Evolutionary conservation across 2,888 invertebrate species (phyloP).

Genomic region (Eupithecia centaureata): DNA sequence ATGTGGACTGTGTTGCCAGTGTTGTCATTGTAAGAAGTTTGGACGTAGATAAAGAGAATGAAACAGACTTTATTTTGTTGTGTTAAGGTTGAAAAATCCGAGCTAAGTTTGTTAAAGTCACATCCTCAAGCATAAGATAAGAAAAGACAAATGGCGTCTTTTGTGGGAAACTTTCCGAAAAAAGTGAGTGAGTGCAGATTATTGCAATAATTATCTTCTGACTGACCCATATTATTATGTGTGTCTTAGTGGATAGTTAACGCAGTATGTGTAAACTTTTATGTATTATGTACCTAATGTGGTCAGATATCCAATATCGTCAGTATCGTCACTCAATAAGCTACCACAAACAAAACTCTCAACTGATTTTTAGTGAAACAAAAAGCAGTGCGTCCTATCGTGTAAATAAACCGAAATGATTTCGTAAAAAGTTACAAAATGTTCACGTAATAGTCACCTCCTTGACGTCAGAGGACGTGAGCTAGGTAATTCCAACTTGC

Average conservation of each 20-base stretch:
- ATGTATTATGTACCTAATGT: no score
- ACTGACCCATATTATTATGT: neutral
- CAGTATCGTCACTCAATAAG: no score
- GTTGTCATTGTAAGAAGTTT: neutral
- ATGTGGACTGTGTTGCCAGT: neutral
- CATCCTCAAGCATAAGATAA: slow-evolving; percentile 64
- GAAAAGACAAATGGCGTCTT: slow-evolving; percentile 66
- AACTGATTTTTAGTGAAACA: no score
- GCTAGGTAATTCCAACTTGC: neutral
- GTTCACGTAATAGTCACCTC: neutral
- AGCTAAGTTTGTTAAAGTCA: slow-evolving; percentile 50
- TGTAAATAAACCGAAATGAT: no score
- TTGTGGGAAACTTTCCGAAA: slow-evolving; percentile 50
- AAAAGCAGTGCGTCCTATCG: no score
- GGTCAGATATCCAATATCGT: no score
- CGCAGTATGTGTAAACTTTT: no score
- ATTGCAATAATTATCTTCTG: slow-evolving; percentile 28
- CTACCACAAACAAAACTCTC: no score
- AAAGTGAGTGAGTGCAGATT: slow-evolving; percentile 45
- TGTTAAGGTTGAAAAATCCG: slow-evolving; percentile 34
- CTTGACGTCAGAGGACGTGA: neutral
- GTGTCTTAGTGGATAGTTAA: neutral
- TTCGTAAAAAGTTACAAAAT: no score
- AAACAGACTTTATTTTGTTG: slow-evolving; percentile 34
- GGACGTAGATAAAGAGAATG: slow-evolving; percentile 7